A percentile compares a stretch with the other conserved stretches of the same genome.
phyloP scores from a whole-genome alignment of 35 echinoderm and acorn worm genomes.

The Ptychodera flava region DNA sequence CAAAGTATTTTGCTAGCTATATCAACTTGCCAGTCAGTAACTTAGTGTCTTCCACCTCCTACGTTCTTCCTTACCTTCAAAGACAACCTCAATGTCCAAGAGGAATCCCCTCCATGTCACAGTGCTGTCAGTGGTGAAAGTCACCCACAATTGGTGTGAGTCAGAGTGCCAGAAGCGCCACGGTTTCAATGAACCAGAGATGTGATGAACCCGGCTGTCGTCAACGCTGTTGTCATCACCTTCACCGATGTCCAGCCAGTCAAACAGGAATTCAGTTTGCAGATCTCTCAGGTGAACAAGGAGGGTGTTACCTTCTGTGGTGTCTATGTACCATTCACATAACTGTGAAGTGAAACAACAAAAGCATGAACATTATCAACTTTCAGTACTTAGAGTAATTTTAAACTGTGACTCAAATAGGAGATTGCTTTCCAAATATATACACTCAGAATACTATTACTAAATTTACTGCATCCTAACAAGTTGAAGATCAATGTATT shows the following conservation, averaged over 20 bases:
- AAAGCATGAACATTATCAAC: too few relatives aligned
- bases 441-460: too few relatives aligned
- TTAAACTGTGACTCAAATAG: too few relatives aligned
- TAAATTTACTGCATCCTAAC: too few relatives aligned
- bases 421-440: too few relatives aligned
- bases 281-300: not conserved
- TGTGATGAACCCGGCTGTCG: not conserved
- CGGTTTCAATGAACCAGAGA: not conserved
- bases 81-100: not conserved
- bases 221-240: not conserved
- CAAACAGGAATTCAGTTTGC: not conserved
- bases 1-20: too few relatives aligned
- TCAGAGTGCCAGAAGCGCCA: not conserved
- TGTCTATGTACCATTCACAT: not conserved
- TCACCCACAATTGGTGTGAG: not conserved
- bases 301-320: not conserved
- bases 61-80: not conserved
- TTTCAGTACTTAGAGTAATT: too few relatives aligned
- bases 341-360: too few relatives aligned
- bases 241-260: not conserved
- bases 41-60: not conserved
- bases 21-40: too few relatives aligned
- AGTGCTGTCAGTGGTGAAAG: not conserved
- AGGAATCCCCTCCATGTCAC: not conserved
- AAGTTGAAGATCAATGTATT: too few relatives aligned